Evolutionary conservation across 2,888 invertebrate species (phyloP), one percentile per base, ranked within the genome.

Genomic region (Drosophila pseudotakahashii): DNA sequence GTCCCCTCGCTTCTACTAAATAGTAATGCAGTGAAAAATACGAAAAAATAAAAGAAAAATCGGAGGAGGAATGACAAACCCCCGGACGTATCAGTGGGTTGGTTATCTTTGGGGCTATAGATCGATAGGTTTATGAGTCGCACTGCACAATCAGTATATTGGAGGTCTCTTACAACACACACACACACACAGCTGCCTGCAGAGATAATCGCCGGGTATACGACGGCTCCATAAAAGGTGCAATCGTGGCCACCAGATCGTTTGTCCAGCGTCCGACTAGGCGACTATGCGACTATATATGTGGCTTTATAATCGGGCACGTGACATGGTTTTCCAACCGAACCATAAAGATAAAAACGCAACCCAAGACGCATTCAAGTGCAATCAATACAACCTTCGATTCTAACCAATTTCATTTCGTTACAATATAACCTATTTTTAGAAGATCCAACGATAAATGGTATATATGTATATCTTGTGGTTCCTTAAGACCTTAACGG

Each of bases 331-430:
- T 67, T 75, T 63, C 52, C 48, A 36, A 54, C 14, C 34, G 14
- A 23, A 66, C 37, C 77, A 81, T 86, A 82, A 86, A 82, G 87
- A 82, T 82, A 79, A 76, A 69, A 36, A 10, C 47, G 44, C 67
- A 64, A 32, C 30, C 14, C 41, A 62, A 63, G 62, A 50, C 54
- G 66, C 63, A 3, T 26, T 59, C 59, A 42, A 59, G n/a, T 60
- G 61, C 45, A 61, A 44, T 58, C n/a, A 7, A 34, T 34, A 52
- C 47, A 47, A 7, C 7, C 36, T 2, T 37, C 41, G 30, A 60
- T 36, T 61, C 19, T n/a, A 16, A 48, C 32, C 32, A 16, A 34
- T 14, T n/a, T 44, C n/a, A 19, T 19, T 54, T 32, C 3, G n/a
- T 32, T 30, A 30, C 7, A 26, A 5, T 2, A 26, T 30, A 30